Conservation (phyloP, 2,113 vertebrate genomes). For the Dasyprocta punctata region DNA sequence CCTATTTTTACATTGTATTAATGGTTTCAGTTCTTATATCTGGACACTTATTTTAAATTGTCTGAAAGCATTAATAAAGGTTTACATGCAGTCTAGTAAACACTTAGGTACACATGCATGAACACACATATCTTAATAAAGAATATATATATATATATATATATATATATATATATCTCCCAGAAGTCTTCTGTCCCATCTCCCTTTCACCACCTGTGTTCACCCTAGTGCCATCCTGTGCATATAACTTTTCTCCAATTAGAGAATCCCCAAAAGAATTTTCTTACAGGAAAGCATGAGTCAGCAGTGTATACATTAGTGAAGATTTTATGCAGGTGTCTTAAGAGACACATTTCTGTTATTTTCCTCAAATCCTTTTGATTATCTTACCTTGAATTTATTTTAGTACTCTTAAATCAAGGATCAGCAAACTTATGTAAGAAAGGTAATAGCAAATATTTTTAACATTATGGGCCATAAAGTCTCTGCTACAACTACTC, state of each 20-base stretch:
- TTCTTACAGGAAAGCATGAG: background rate
- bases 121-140: background rate
- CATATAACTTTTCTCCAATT: background rate
- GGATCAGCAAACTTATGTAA: background rate
- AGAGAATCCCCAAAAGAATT: background rate
- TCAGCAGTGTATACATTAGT: background rate
- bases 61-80: background rate
- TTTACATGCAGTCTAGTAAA: background rate
- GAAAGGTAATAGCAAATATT: background rate
- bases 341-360: background rate
- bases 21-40: background rate
- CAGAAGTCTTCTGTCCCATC: background rate
- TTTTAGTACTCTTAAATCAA: constrained; percentile 17
- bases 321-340: background rate
- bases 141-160: background rate
- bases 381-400: background rate
- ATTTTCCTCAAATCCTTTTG: background rate
- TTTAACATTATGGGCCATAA: background rate
- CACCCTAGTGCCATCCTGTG: background rate
- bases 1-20: background rate
- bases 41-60: background rate
- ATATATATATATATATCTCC: background rate
- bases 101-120: background rate
- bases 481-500: background rate
- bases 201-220: background rate